Base-by-base conservation (phyloP, 37 sponge, comb jelly and placozoan species). In the Lycopodina hypogea region DNA sequence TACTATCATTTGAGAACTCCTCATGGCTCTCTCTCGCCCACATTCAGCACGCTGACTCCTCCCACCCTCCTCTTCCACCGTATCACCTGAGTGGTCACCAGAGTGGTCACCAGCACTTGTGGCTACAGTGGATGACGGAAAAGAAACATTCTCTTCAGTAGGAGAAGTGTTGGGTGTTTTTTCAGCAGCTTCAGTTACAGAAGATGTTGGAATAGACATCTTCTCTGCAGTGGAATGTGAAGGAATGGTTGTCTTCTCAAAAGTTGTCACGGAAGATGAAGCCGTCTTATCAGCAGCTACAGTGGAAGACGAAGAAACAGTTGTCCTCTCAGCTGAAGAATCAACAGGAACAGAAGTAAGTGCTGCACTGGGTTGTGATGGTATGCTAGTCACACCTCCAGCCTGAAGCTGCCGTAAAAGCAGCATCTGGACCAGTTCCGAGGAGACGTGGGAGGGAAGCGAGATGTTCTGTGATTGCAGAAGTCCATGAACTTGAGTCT, bases 381-480 rank as follows among this genome's bases (percentile, higher is more conserved):
- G 30, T 15, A 65, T 12, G 12, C 7, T 65, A 65, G 66, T 34
- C 45, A 42, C 70, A 40, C 70, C 70, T 35, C 70, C 42, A 6
- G 23, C 39, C 56, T 82, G 83, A 22, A 88, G 60, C 56, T 88
- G 88, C 14, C 41, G 42, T 18, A 81, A 52, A 23, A 88, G 53
- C 41, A 82, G 45, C 9, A 65, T 42, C 35, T 88, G 78, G 33
- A 88, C 59, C 42, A 88, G 33, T 56, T 82, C 78, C 21, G 53
- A 42, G 9, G 83, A 55, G 21, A 82, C 26, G 40, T 82, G 76
- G 17, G 83, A 2, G 0, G 88, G 88, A 28, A 88, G 65, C 33
- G 52, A 21, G 42, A 74, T 53, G 65, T 88, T 62, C 55, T 88
- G 69, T 1, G 53, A 26, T 22, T 57, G 60, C 3, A 88, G 40